Base-by-base conservation (phyloP, 2,113 vertebrate species). In the Chroicocephalus ridibundus region DNA sequence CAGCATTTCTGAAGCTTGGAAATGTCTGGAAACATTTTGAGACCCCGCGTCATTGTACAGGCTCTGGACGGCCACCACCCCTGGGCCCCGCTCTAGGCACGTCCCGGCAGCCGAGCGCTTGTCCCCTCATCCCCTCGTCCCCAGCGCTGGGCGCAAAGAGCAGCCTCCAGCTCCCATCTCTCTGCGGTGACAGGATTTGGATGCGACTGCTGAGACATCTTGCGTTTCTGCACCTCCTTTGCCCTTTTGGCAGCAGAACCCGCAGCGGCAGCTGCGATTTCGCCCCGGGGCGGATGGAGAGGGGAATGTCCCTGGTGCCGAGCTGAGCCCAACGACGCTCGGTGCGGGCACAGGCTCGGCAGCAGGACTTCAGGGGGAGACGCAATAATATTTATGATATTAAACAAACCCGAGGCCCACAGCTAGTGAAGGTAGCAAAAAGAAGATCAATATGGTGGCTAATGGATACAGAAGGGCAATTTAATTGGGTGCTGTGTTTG, bases 401-500 rank as follows among this genome's bases (percentile, higher is more conserved):
- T 76, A 92, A 86, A 42, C 57, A 83, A 93, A 78, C 18, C 31
- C 3, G 6, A 40, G 60, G 61, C 65, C 77, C 61, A 32, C 71
- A 88, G 72, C 40, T 49, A n/a, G 72, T 8, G 55, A 76, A 96
- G 81, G 82, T 11, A 76, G 71, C 17, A 52, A 64, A 72, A 84
- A 75, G 81, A 85, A 92, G 89, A 96, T 89, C 97, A 66, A 89
- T 96, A 72, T n/a, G 38, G 49, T 66, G 82, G 93, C 82, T 95
- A 93, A 95, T 90, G 90, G 92, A 65, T 70, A 88, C 40, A 62
- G 93, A 96, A 96, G 62, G 78, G 80, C 65, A 74, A 54, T 95
- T 95, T 90, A 96, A 92, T 82, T 89, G 94, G 95, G 88, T 66
- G 83, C 26, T 94, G 86, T 62, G 90, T 75, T 96, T 93, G 93